phyloP scores from a whole-genome alignment of 2,888 invertebrate species.

The Diarsia brunnea region DNA sequence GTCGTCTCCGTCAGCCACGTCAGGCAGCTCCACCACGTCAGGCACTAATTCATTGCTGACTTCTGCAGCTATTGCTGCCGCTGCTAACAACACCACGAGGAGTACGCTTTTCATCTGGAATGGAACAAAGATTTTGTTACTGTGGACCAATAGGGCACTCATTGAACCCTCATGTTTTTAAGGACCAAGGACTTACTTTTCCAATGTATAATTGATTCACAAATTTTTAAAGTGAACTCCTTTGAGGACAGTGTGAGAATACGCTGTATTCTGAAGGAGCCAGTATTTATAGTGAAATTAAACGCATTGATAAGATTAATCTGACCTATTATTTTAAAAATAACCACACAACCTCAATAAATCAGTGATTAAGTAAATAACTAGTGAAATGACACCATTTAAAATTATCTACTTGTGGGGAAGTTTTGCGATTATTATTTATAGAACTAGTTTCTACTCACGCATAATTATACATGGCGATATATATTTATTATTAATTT shows the following conservation, averaged over 20 bases:
- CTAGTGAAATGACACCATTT: background rate
- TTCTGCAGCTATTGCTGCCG: conserved; percentile 24
- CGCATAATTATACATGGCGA: too few species aligned
- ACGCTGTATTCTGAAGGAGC: background rate
- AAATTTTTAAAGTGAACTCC: background rate
- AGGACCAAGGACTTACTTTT: too few species aligned
- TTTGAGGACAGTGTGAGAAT: conserved; percentile 17
- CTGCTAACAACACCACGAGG: conserved; percentile 32
- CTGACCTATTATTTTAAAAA: background rate
- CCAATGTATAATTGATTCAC: background rate
- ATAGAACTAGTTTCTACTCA: too few species aligned
- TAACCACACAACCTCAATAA: background rate
- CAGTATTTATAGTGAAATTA: conserved; percentile 35
- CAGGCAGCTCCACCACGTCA: background rate
- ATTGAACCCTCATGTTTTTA: too few species aligned
- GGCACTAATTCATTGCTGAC: conserved; percentile 11
- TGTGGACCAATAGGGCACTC: background rate
- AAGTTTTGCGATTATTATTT: background rate
- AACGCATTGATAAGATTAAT: conserved; percentile 24
- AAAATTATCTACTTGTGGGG: background rate
- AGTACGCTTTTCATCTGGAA: conserved; percentile 44
- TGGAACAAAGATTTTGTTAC: background rate
- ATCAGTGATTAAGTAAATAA: background rate
- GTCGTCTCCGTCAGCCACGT: background rate
- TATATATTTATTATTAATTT: too few species aligned